Evolutionary conservation across 2,797 vertebrate species (phyloP).

Genomic region (Mallotus villosus): DNA sequence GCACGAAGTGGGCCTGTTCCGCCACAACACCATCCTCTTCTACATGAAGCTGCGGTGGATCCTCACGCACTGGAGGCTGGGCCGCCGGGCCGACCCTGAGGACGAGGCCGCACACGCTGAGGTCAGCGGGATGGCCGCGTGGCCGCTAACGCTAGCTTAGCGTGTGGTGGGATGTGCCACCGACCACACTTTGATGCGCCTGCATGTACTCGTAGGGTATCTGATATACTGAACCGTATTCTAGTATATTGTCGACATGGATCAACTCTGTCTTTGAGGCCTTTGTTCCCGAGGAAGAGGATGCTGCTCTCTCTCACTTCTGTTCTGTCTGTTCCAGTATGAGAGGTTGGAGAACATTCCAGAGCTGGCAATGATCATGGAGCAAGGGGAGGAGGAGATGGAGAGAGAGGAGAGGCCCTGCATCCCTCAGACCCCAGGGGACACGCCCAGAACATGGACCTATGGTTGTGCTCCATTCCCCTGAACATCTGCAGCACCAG

Average conservation of each 20-base stretch:
- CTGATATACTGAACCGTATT: too few relatives aligned
- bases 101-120: conserved; percentile 73
- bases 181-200: too few relatives aligned
- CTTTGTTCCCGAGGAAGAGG: neutral
- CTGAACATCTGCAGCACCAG: conserved; percentile 82
- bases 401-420: conserved; percentile 66
- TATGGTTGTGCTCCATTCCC: conserved; percentile 67
- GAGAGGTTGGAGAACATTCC: conserved; percentile 82
- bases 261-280: too few relatives aligned
- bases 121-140: conserved; percentile 65
- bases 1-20: conserved; percentile 88
- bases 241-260: too few relatives aligned
- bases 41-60: conserved; percentile 94
- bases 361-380: conserved; percentile 70
- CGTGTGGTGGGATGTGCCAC: too few relatives aligned
- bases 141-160: neutral
- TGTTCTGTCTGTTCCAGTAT: conserved; percentile 58
- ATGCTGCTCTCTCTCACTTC: neutral
- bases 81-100: conserved; percentile 71
- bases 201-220: too few relatives aligned
- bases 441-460: conserved; percentile 64
- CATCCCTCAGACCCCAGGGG: conserved; percentile 63
- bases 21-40: conserved; percentile 88
- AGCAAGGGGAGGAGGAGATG: conserved; percentile 61
- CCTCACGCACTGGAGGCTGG: conserved; percentile 88